Evolutionary conservation across 2,888 invertebrate species (phyloP), one percentile per base, ranked within the genome.

Genomic region (Xestia c-nigrum): DNA sequence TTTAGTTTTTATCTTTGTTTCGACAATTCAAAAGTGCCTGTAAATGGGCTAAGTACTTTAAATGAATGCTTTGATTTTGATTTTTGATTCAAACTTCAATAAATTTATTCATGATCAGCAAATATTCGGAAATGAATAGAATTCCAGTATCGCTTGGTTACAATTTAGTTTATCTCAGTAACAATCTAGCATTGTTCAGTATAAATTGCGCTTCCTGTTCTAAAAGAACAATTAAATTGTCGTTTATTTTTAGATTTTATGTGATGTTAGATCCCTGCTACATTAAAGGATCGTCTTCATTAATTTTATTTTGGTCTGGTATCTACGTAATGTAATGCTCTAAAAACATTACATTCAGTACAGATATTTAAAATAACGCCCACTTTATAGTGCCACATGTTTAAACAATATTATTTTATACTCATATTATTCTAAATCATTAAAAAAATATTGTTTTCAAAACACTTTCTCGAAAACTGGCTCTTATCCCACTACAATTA

Each of bases 201-300:
- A 40, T 38, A 66, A 81, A 47, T 40, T 40, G 61, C 31, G 61
- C 10, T 71, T 70, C 59, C 65, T 78, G 72, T 31, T 82, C 59
- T 66, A 76, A 69, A 67, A 78, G 12, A 76, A 74, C 73, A 72
- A 47, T 72, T 64, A 70, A 63, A 61, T 71, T 63, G 55, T 38
- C 43, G 46, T 83, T 70, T 85, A 83, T 87, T 81, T 83, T 79
- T 87, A 83, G 63, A 74, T 71, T 43, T 38, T 71, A 61, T 73
- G 68, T 72, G 72, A 70, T 73, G 71, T 75, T 70, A 76, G 43
- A 72, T 38, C 31, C 57, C 24, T 57, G 5, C 19, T 61, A 52
- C 50, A 50, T 66, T 66, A 72, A 70, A 78, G 72, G 63, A 59
- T 50, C 21, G 72, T 72, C n/a, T 50, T 40, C 31, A 21, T 55